Evolutionary conservation across 2,797 vertebrate species (phyloP), one percentile per base, ranked within the genome.

Genomic region (Manis crassicaudata): DNA sequence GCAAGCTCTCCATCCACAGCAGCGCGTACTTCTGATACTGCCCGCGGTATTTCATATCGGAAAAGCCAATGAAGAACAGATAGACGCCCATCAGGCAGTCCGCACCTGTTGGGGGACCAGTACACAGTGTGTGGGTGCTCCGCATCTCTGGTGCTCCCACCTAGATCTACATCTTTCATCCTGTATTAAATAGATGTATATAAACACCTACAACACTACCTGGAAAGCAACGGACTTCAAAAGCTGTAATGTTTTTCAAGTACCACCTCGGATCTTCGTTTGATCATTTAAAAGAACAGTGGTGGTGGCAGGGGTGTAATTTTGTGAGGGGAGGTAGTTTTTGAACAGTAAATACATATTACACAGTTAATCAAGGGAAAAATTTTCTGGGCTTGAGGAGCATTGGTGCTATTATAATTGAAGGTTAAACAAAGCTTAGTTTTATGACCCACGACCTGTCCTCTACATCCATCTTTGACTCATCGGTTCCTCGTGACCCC

Each of bases 81-180:
- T 99, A 99, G 43, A 99, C 95, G 0, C 98, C 99, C 99, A 99
- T 99, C 95, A 99, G 98, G 97, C 98, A 99, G 98, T 99, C 99
- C n/a, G 98, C 99, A 98, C 98, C 98, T 99, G 96, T 79, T 63
- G 92, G 90, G 62, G 70, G 81, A 89, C 40, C 5, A 8, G 89
- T 23, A 50, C 5, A 58, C 54, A 27, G 35, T 25, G 43, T 1
- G 43, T 95, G 77, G 40, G 23, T 40, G 60, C 16, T 65, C 2
- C 32, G n/a, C 27, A 27, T 40, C 62, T 81, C 73, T 52, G 18
- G 54, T 25, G 54, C 86, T 85, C 82, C 62, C 91, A 8, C 72
- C 68, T 67, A 54, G 56, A 23, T 35, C 46, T 91, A 18, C 37
- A 46, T 94, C 77, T 70, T 77, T 67, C 76, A 27, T 29, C 27